phyloP scores from a whole-genome alignment of 2,888 invertebrate genomes.

The Trilocha varians region DNA sequence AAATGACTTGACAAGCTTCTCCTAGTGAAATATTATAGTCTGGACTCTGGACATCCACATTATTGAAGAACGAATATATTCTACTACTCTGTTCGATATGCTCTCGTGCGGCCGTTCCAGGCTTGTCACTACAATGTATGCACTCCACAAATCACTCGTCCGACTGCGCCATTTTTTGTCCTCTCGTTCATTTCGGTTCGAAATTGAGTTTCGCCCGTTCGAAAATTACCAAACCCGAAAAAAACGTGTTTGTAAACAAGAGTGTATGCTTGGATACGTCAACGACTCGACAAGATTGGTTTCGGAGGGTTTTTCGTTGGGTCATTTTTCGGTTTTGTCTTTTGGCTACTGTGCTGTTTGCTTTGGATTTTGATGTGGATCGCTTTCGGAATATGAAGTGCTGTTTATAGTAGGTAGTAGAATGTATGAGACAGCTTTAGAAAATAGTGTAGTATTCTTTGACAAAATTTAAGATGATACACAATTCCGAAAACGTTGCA shows the following conservation, averaged over 20 bases:
- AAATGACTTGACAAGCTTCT: too few species aligned
- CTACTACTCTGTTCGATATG: background rate
- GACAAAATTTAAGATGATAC: too few species aligned
- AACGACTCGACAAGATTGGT: slow-evolving; percentile 1
- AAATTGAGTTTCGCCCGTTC: slow-evolving; percentile 54
- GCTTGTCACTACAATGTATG: slow-evolving; percentile 69
- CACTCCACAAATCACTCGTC: slow-evolving; percentile 65
- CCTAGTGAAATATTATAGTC: too few species aligned
- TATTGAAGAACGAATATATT: background rate
- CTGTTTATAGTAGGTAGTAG: too few species aligned
- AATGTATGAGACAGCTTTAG: too few species aligned
- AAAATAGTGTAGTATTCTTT: too few species aligned
- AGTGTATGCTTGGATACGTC: slow-evolving; percentile 13
- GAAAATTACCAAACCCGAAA: slow-evolving; percentile 28
- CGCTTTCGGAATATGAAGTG: too few species aligned
- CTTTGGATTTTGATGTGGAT: too few species aligned
- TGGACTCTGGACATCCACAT: too few species aligned
- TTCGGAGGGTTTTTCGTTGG: background rate
- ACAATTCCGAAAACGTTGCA: too few species aligned
- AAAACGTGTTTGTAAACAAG: slow-evolving; percentile 31
- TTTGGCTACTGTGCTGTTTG: background rate
- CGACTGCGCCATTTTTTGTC: slow-evolving; percentile 57
- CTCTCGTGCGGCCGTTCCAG: slow-evolving; percentile 26
- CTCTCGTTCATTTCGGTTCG: slow-evolving; percentile 56
- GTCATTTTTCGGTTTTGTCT: background rate